Percentiles rank a stretch among this genome's conserved stretches.
These are phyloP conservation scores for Protobothrops flavoviridis DNA, from an alignment of 2,113 vertebrate species.

Conservation along the genomic window DNA sequence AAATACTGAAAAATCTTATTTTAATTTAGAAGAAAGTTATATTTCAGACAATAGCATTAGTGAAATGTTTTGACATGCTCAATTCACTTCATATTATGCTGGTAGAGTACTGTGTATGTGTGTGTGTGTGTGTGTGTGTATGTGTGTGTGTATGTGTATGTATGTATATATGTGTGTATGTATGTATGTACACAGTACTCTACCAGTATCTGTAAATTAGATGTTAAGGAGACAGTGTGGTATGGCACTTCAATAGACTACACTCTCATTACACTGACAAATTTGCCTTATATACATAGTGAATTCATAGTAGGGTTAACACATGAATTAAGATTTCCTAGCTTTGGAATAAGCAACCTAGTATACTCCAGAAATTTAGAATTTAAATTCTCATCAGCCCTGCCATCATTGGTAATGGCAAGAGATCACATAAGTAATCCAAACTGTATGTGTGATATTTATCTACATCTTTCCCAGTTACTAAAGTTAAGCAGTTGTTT, in stretches of 20 bases:
- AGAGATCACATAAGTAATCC: neutral
- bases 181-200: neutral
- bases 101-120: too few species aligned
- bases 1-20: neutral
- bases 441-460: neutral
- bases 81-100: neutral
- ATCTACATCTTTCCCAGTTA: neutral
- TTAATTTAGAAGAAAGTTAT: neutral
- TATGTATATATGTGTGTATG: too few species aligned
- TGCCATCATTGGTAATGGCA: neutral
- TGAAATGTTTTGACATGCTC: neutral
- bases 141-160: too few species aligned
- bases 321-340: neutral
- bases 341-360: neutral
- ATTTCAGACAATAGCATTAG: neutral
- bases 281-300: neutral
- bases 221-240: too few species aligned
- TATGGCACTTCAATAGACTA: neutral
- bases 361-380: neutral
- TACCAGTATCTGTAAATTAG: neutral
- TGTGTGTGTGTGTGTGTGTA: too few species aligned
- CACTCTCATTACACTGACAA: neutral
- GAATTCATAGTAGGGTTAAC: neutral
- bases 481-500: neutral
- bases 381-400: neutral